Percentiles rank a stretch among this genome's conserved stretches.
Evolutionary conservation across 2,797 vertebrate genomes (phyloP).

Genomic region (Pipistrellus pygmaeus): DNA sequence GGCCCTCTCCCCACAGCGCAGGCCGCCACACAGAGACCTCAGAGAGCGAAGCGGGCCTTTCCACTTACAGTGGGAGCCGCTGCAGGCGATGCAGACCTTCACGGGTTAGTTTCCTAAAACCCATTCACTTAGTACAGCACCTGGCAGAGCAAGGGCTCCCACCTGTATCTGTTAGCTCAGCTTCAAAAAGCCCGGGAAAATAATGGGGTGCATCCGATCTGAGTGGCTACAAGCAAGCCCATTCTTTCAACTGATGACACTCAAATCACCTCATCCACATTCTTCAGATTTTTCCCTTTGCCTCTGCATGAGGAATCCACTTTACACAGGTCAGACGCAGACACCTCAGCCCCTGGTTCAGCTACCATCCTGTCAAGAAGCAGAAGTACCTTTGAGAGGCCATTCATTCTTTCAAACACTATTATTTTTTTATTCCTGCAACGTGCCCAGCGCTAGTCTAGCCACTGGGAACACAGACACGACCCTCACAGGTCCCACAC

Average conservation of each 20-base stretch:
- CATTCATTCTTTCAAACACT: not conserved
- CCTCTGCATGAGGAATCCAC: not conserved
- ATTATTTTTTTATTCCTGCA: not conserved
- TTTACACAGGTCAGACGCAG: not conserved
- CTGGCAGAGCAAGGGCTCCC: not conserved
- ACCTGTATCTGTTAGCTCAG: not conserved
- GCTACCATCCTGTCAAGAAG: not conserved
- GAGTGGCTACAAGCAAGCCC: not conserved
- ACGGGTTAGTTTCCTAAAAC: not conserved
- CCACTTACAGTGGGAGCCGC: not conserved
- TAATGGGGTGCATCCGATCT: not conserved
- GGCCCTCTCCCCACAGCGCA: not conserved
- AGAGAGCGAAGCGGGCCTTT: not conserved
- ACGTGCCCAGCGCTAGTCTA: not conserved
- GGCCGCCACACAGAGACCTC: not conserved
- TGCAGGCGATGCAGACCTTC: no score
- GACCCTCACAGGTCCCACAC: not conserved
- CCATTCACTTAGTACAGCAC: not conserved
- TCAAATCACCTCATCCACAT: not conserved
- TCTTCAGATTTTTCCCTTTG: constrained; percentile 27
- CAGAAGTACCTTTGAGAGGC: not conserved
- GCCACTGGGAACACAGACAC: not conserved
- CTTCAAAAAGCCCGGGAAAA: constrained; percentile 26
- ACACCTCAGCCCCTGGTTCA: not conserved
- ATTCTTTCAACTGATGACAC: not conserved